These are phyloP conservation scores for Scaptomyza montana DNA, from an alignment of 1,140 invertebrate species.

Conservation along the genomic window DNA sequence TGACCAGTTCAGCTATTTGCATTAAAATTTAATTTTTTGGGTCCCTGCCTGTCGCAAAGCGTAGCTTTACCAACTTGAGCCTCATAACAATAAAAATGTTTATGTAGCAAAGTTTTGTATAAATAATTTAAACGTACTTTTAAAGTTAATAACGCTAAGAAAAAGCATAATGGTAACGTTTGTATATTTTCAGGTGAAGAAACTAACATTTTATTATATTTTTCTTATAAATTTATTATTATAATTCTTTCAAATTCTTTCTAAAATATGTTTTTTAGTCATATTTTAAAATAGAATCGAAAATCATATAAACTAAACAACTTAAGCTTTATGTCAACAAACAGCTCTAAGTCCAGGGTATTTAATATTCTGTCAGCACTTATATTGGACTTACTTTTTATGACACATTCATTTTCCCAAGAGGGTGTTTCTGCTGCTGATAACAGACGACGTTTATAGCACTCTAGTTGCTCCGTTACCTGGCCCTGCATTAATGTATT, in stretches of 20 bases:
- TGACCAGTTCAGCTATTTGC: constrained; percentile 71
- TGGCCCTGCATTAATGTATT: constrained; percentile 43
- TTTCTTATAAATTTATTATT: too few relatives aligned
- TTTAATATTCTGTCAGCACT: not conserved
- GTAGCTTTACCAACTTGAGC: constrained; percentile 19
- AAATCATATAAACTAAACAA: too few relatives aligned
- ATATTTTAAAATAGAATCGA: too few relatives aligned
- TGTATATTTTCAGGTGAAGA: too few relatives aligned
- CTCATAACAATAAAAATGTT: not conserved
- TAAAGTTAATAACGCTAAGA: not conserved
- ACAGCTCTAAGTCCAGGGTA: constrained; percentile 22
- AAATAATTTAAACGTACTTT: not conserved
- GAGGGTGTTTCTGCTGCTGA: constrained; percentile 51
- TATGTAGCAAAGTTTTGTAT: not conserved
- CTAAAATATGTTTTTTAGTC: too few relatives aligned
- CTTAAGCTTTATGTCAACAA: not conserved
- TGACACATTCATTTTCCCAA: constrained; percentile 77
- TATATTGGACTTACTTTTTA: constrained; percentile 49
- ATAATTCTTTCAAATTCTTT: too few relatives aligned
- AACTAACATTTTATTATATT: too few relatives aligned
- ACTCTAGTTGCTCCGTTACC: constrained; percentile 1
- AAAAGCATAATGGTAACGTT: too few relatives aligned
- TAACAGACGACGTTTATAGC: constrained; percentile 58
- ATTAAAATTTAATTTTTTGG: constrained; percentile 68
- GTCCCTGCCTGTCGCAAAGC: constrained; percentile 50